A percentile compares a stretch with the other conserved stretches of the same genome.
Conservation (phyloP, 2,888 invertebrate genomes). For the Calliopum simillimum region DNA sequence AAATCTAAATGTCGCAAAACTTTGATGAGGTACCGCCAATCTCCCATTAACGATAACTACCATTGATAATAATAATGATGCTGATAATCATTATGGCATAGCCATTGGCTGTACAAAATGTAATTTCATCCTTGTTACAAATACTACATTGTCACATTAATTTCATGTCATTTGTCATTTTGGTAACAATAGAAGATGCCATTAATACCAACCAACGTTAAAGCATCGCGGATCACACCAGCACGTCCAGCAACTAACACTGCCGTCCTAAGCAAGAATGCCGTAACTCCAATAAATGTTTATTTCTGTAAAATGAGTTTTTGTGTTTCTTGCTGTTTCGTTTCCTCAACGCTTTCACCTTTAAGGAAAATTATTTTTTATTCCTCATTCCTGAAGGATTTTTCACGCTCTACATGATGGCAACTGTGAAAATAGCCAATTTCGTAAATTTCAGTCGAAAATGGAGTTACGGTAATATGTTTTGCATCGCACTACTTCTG, state of each 20-base stretch:
- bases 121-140: slow-evolving; percentile 29
- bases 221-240: not conserved
- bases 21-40: not conserved
- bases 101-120: not conserved
- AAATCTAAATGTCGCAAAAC: not conserved
- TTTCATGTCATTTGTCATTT: slow-evolving; percentile 51
- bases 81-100: not conserved
- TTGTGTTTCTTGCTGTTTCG: no score
- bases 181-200: slow-evolving; percentile 40
- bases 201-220: slow-evolving; percentile 15
- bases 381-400: no score
- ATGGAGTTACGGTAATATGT: no score
- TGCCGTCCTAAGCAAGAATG: no score
- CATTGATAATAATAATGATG: not conserved
- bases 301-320: no score
- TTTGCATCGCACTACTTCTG: no score
- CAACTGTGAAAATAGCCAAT: no score
- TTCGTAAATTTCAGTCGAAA: no score
- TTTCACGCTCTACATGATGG: no score
- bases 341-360: no score
- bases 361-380: no score
- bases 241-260: not conserved
- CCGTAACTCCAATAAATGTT: no score
- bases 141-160: slow-evolving; percentile 47
- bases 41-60: not conserved